Conservation (phyloP, 2,888 invertebrate species). For the Epistrophella euchroma region DNA sequence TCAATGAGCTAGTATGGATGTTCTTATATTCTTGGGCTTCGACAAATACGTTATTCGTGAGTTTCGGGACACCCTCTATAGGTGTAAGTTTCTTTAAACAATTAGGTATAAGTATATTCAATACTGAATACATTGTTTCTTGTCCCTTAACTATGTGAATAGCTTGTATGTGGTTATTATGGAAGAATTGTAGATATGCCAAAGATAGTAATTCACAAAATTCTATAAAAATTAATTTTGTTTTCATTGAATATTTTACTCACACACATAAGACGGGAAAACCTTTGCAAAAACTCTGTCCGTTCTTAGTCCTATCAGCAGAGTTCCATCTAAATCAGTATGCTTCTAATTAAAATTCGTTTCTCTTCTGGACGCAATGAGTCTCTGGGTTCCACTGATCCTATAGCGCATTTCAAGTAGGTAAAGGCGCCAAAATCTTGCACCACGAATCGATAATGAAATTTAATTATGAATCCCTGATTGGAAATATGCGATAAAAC, state of each 20-base stretch:
- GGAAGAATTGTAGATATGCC: background rate
- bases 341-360: constrained; percentile 68
- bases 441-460: constrained; percentile 64
- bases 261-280: background rate
- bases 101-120: too few relatives aligned
- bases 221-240: constrained; percentile 11
- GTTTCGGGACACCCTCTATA: too few relatives aligned
- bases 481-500: constrained; percentile 59
- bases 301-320: constrained; percentile 25
- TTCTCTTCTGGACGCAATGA: constrained; percentile 1
- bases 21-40: too few relatives aligned
- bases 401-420: constrained; percentile 31
- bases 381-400: background rate
- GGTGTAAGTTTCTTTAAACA: background rate
- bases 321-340: constrained; percentile 44
- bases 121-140: background rate
- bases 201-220: background rate
- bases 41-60: too few relatives aligned
- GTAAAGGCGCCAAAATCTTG: constrained; percentile 67
- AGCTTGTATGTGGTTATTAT: background rate
- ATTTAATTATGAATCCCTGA: constrained; percentile 70
- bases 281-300: background rate
- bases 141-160: background rate
- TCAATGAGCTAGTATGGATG: too few relatives aligned
- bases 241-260: constrained; percentile 7